Base-by-base conservation (phyloP, 2,888 invertebrate species). In the Furcula furcula region DNA sequence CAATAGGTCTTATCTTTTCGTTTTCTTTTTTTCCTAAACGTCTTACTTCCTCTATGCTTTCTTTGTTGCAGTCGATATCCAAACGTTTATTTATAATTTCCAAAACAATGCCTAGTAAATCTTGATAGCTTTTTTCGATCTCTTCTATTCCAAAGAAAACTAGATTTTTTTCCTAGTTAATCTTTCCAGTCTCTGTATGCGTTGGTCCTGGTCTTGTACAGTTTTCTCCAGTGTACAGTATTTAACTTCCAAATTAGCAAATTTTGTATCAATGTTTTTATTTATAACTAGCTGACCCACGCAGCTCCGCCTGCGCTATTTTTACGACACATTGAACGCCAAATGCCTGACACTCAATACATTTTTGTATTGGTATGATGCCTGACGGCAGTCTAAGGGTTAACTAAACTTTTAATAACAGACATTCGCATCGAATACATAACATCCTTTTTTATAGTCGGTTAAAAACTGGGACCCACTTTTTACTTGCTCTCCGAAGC, bases 131-230 rank as follows among this genome's bases (percentile, higher is more conserved):
- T n/a, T 21, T 14, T 14, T 34, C 27, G 4, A 9, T 14, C 14
- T 34, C 27, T 20, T 12, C 14, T 5, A 34, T 10, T 14, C 33
- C 27, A 25, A 32, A 32, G 13, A 32, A 32, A 5, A 32, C 5
- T 3, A 32, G 6, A 25, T 31, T 31, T 15, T 33, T 14, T 14
- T 27, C 20, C 15, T 34, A 6, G 15, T 21, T 21, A 13, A 7
- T 20, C 16, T 19, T 14, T 34, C 33, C 7, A 34, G 15, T 4
- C 9, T 5, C 6, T 34, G 7, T n/a, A 27, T 34, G 4, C 13
- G 18, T 14, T 15, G 9, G 13, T 29, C n/a, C n/a, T 34, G 34
- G 7, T 14, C 7, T 28, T 34, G 22, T 9, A 28, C 15, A 16
- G 21, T 28, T 6, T 20, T 14, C 19, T 33, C 27, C n/a, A 33